phyloP scores from a whole-genome alignment of 2,113 vertebrate genomes.

The Australoheros scitulus region DNA sequence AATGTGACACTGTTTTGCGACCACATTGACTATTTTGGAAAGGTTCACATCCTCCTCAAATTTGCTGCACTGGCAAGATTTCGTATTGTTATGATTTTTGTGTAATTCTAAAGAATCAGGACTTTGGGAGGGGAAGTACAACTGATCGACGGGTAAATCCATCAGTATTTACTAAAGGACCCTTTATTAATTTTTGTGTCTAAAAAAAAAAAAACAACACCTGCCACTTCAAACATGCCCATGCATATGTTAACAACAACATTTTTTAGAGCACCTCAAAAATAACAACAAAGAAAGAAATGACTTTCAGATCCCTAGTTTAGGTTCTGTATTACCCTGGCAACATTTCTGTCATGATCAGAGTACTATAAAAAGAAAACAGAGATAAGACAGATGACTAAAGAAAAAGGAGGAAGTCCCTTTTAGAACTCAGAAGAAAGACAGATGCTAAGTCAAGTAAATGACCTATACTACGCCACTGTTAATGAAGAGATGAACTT shows the following conservation, averaged over 20 bases:
- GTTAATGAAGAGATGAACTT: neutral
- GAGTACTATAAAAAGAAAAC: neutral
- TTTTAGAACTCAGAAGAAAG: neutral
- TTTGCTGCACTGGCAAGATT: neutral
- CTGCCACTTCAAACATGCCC: neutral
- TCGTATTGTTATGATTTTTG: neutral
- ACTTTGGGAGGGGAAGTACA: neutral
- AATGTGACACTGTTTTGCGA: neutral
- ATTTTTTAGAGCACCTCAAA: neutral
- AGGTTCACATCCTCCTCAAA: neutral
- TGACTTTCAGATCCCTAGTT: neutral
- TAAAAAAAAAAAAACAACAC: neutral
- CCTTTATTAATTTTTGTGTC: neutral
- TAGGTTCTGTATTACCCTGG: too few relatives aligned
- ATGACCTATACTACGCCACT: neutral
- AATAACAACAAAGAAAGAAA: neutral
- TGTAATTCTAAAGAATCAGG: constrained; percentile 17
- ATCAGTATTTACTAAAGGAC: neutral
- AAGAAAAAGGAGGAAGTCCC: neutral
- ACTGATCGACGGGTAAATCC: neutral
- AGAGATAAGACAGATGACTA: neutral
- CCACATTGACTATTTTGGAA: neutral
- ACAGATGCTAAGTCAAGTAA: neutral
- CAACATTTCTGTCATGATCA: neutral
- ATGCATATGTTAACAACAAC: neutral